Percentiles rank a stretch among this genome's conserved stretches.
Conservation (phyloP, 2,888 invertebrate species). For the Sesamia inferens region DNA sequence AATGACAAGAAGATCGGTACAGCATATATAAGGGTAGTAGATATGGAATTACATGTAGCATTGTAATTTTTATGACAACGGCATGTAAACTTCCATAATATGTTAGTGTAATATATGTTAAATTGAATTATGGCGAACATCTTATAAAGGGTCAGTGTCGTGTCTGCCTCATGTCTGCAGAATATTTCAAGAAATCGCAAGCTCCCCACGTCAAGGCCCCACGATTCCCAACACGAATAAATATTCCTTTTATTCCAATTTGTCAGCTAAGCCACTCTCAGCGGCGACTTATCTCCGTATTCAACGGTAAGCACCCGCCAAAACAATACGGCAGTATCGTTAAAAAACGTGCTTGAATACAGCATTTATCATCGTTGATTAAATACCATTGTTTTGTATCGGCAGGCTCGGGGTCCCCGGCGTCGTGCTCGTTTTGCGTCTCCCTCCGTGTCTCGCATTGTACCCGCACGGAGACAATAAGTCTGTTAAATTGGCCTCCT, state of each 20-base stretch:
- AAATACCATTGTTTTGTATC: constrained; percentile 90
- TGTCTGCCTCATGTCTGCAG: constrained; percentile 67
- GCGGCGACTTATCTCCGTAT: constrained; percentile 88
- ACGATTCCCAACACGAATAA: constrained; percentile 85
- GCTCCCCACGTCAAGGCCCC: constrained; percentile 69
- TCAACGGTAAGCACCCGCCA: constrained; percentile 89
- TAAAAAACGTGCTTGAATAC: constrained; percentile 90
- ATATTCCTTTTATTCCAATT: constrained; percentile 90
- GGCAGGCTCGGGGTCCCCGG: constrained; percentile 85
- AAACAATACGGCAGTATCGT: constrained; percentile 89
- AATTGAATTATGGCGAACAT: constrained; percentile 38
- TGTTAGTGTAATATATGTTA: constrained; percentile 17
- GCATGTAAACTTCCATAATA: constrained; percentile 3
- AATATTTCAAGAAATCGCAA: constrained; percentile 74
- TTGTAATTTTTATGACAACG: constrained; percentile 6
- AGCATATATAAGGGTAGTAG: not conserved
- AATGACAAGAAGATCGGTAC: not conserved
- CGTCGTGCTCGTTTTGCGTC: constrained; percentile 85
- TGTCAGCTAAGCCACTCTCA: constrained; percentile 90
- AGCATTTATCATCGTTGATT: constrained; percentile 90
- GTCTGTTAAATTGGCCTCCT: constrained; percentile 89
- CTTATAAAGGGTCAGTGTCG: constrained; percentile 63
- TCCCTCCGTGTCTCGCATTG: constrained; percentile 85
- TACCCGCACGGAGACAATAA: constrained; percentile 88
- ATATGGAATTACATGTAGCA: not conserved